Evolutionary conservation across 2,888 invertebrate species (phyloP).

Genomic region (Sinodicranocentrus sp.): DNA sequence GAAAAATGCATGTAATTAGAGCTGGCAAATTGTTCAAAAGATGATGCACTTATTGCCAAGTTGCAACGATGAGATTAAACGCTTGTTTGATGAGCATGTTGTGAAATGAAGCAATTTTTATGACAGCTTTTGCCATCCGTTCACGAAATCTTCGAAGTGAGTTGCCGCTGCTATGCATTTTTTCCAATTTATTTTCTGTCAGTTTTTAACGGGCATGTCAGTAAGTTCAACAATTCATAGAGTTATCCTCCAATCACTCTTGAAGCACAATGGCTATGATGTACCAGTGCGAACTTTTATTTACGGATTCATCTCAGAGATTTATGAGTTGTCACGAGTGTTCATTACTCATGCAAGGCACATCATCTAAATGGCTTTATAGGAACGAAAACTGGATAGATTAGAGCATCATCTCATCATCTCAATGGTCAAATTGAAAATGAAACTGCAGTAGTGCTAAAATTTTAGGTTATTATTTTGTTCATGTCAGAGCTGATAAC

Average conservation of each 20-base stretch:
- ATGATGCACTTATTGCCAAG: background rate
- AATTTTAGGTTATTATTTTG: background rate
- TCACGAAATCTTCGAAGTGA: background rate
- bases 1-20: conserved; percentile 24
- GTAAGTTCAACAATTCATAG: background rate
- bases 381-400: too few relatives aligned
- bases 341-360: conserved; percentile 13
- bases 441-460: background rate
- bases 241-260: too few relatives aligned
- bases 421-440: background rate
- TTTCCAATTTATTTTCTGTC: conserved; percentile 27
- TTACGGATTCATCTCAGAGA: conserved; percentile 18
- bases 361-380: too few relatives aligned
- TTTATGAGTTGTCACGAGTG: conserved; percentile 20
- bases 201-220: conserved; percentile 15
- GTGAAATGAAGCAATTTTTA: conserved; percentile 13
- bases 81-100: background rate
- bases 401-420: background rate
- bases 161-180: background rate
- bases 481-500: background rate
- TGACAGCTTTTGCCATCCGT: background rate
- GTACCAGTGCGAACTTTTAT: background rate
- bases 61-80: conserved; percentile 5
- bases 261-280: conserved; percentile 7
- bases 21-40: conserved; percentile 19